Conservation (phyloP, 2,113 vertebrate species). For the Rhynchomys soricoides region DNA sequence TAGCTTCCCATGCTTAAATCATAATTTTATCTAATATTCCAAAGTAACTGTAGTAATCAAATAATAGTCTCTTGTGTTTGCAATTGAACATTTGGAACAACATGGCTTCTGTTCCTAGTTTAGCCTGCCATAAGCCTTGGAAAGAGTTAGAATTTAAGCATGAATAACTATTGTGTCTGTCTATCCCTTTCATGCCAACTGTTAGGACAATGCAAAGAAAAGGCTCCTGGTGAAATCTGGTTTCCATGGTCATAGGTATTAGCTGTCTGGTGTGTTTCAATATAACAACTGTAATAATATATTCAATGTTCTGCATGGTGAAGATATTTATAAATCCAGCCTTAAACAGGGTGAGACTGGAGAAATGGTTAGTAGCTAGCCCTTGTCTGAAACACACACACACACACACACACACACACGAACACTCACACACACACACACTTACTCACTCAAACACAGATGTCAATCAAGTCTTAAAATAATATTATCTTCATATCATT, state of each 20-base stretch:
- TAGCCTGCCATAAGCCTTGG: not conserved
- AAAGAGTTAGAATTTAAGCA: not conserved
- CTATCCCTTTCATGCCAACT: not conserved
- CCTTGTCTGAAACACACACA: not conserved
- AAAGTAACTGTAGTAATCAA: not conserved
- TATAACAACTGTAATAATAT: not conserved
- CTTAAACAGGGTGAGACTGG: not conserved
- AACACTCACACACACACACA: not conserved
- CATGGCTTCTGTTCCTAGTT: not conserved
- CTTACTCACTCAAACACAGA: not conserved
- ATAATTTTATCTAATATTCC: not conserved
- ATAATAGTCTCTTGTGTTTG: not conserved
- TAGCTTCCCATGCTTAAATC: conserved; percentile 2
- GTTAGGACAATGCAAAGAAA: not conserved
- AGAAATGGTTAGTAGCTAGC: not conserved
- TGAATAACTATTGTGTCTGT: not conserved
- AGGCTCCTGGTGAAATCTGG: not conserved
- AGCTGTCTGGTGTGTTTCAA: not conserved
- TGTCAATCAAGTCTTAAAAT: not conserved
- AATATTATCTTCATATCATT: not conserved
- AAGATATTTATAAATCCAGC: not conserved
- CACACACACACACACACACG: not conserved
- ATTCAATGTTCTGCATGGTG: not conserved
- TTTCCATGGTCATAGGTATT: not conserved
- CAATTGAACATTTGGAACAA: not conserved